Percentiles rank a stretch among this genome's conserved stretches.
Conservation (phyloP, 35 echinoderm and acorn worm genomes). For the Strongylocentrotus purpuratus region DNA sequence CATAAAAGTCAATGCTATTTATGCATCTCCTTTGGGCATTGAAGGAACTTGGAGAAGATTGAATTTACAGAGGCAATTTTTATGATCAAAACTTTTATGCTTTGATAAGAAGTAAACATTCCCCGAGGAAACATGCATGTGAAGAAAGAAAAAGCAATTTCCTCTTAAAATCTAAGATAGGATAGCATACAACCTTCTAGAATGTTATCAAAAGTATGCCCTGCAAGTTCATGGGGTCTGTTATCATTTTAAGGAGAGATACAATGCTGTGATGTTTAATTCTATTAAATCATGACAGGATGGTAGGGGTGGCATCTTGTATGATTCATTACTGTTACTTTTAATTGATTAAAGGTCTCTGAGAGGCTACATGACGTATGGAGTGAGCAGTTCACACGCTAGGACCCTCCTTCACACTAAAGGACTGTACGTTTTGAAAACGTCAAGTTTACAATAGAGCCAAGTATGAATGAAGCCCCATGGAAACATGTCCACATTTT, state of each 20-base stretch:
- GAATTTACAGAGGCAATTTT: not conserved
- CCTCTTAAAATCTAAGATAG: too few relatives aligned
- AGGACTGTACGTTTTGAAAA: not conserved
- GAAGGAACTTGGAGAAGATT: not conserved
- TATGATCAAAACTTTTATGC: not conserved
- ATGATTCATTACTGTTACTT: not conserved
- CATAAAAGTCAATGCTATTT: not conserved
- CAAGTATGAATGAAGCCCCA: not conserved
- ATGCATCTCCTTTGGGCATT: not conserved
- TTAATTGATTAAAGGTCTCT: not conserved
- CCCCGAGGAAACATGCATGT: not conserved
- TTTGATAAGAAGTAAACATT: not conserved
- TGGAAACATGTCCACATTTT: not conserved
- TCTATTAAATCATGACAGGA: not conserved
- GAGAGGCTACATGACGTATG: not conserved
- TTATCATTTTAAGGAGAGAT: not conserved
- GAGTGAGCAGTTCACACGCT: not conserved
- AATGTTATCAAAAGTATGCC: too few relatives aligned
- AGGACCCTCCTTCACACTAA: not conserved
- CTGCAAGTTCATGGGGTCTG: not conserved
- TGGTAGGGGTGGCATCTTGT: not conserved
- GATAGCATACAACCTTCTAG: too few relatives aligned
- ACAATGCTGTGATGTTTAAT: not conserved
- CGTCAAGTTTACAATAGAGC: not conserved
- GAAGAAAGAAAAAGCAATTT: too few relatives aligned